Percentiles rank a stretch among this genome's conserved stretches.
phyloP scores from a whole-genome alignment of 2,113 vertebrate genomes.

The Lasiurus cinereus region DNA sequence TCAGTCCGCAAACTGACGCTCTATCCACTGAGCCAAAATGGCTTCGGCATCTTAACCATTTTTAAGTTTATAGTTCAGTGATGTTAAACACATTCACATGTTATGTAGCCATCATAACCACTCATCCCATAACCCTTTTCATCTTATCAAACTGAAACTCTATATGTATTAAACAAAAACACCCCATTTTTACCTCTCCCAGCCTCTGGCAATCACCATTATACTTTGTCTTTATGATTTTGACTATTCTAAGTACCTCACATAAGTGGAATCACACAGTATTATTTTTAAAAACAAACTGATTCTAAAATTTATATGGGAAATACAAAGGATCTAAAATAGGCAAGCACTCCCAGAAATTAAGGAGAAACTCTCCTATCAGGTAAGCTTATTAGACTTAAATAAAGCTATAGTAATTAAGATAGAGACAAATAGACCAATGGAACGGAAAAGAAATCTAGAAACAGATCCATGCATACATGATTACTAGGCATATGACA shows the following conservation, averaged over 20 bases:
- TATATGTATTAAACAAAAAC: not conserved
- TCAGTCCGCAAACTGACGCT: no score
- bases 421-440: not conserved
- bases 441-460: constrained; percentile 41
- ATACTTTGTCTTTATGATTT: not conserved
- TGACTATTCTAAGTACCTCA: not conserved
- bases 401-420: not conserved
- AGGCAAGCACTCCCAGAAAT: not conserved
- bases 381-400: constrained; percentile 30
- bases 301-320: constrained; percentile 28
- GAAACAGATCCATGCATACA: not conserved
- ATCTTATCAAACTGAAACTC: not conserved
- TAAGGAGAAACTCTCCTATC: not conserved
- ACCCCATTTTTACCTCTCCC: not conserved
- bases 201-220: not conserved
- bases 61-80: constrained; percentile 20
- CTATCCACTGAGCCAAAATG: no score
- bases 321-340: constrained; percentile 19
- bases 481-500: not conserved
- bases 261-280: not conserved
- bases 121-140: not conserved
- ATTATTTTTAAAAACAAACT: constrained; percentile 8
- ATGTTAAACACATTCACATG: constrained; percentile 21
- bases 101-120: not conserved
- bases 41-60: not conserved